phyloP scores from a whole-genome alignment of 2,113 vertebrate genomes.

The Lepidothrix coronata region DNA sequence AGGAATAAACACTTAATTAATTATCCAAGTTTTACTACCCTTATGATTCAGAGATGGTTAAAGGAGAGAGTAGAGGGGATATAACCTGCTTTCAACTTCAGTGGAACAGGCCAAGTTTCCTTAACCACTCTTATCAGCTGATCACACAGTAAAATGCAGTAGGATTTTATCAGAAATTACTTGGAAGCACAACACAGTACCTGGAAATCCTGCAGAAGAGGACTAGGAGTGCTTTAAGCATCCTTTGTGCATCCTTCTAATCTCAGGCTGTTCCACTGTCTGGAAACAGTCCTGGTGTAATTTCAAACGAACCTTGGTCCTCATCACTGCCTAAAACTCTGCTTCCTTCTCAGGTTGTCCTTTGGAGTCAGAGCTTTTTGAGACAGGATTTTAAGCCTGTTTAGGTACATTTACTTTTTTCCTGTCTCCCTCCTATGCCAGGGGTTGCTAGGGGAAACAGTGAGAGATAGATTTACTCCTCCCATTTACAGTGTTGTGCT shows the following conservation, averaged over 20 bases:
- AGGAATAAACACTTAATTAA: neutral
- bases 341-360: neutral
- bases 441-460: neutral
- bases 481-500: neutral
- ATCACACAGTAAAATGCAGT: neutral
- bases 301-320: neutral
- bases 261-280: neutral
- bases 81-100: neutral
- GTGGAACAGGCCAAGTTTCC: neutral
- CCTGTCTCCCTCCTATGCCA: neutral
- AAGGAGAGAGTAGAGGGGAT: neutral
- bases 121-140: neutral
- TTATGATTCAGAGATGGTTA: neutral
- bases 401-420: neutral
- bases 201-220: neutral
- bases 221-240: neutral
- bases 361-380: neutral
- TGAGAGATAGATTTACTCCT: neutral
- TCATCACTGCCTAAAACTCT: neutral
- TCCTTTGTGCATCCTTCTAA: neutral
- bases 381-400: neutral
- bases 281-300: neutral
- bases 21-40: neutral
- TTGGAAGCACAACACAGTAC: neutral
- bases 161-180: neutral